Evolutionary conservation across 2,888 invertebrate genomes (phyloP).

Genomic region (Cyclophora albipunctata): DNA sequence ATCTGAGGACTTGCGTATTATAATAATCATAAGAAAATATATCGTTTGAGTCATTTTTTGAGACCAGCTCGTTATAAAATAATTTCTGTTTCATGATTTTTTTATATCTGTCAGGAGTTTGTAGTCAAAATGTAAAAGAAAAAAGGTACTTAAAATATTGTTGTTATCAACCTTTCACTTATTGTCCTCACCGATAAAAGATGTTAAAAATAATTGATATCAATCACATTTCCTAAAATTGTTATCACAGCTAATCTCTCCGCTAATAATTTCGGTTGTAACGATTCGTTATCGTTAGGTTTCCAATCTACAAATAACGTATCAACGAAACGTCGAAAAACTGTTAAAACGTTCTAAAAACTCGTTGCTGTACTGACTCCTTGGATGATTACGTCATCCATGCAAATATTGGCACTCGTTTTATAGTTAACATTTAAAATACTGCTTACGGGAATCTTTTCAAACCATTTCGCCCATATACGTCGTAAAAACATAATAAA

Average conservation of each 20-base stretch:
- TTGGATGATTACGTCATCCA: not conserved
- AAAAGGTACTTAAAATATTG: no score
- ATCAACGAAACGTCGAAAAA: not conserved
- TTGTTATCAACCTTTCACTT: conserved; percentile 9
- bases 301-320: not conserved
- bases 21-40: no score
- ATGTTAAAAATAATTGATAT: conserved; percentile 37
- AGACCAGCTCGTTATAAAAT: no score
- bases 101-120: no score
- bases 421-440: not conserved
- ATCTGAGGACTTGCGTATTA: no score
- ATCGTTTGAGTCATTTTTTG: no score
- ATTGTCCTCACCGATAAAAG: conserved; percentile 29
- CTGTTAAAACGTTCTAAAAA: not conserved
- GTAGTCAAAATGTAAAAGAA: no score
- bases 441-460: not conserved
- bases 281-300: not conserved
- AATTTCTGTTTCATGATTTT: no score
- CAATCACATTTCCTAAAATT: conserved; percentile 43
- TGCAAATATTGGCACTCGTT: not conserved
- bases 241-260: conserved; percentile 23
- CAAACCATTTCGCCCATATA: not conserved
- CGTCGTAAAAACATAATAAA: not conserved
- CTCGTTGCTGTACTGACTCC: not conserved
- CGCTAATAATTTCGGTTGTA: not conserved